phyloP scores from a whole-genome alignment of 2,113 vertebrate species.

The Stegostoma tigrinum region DNA sequence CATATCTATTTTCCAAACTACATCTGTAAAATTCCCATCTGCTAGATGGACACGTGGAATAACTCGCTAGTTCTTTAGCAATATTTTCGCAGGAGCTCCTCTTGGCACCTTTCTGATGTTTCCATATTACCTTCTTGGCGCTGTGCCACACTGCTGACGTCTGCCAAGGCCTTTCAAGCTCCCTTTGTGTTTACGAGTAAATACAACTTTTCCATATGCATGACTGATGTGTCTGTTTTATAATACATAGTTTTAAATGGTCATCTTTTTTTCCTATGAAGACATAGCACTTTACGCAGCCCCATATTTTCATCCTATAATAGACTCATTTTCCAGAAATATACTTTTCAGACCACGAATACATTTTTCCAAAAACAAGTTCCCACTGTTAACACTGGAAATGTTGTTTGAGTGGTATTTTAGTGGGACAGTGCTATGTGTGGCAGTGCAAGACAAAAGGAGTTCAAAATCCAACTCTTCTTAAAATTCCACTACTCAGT shows the following conservation, averaged over 20 bases:
- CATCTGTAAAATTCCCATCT: conserved; percentile 26
- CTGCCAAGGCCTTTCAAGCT: background rate
- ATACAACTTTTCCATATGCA: conserved; percentile 17
- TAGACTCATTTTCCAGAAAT: background rate
- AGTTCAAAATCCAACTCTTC: background rate
- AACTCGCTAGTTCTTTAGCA: background rate
- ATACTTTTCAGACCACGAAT: background rate
- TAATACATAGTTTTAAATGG: background rate
- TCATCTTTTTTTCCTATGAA: background rate
- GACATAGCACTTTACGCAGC: background rate
- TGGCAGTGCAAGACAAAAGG: background rate
- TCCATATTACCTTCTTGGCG: conserved; percentile 23
- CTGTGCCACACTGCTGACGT: background rate
- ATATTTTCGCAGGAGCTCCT: background rate
- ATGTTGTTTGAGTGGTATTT: background rate
- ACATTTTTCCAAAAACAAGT: background rate
- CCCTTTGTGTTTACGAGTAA: conserved; percentile 30
- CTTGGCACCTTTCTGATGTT: conserved; percentile 8
- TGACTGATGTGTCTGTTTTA: background rate
- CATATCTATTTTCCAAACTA: conserved; percentile 17
- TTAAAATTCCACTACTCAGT: background rate
- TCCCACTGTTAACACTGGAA: background rate
- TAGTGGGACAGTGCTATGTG: background rate
- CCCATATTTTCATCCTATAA: background rate
- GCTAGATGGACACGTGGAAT: background rate